phyloP scores from a whole-genome alignment of 2,888 invertebrate species.

The Thera obeliscata region DNA sequence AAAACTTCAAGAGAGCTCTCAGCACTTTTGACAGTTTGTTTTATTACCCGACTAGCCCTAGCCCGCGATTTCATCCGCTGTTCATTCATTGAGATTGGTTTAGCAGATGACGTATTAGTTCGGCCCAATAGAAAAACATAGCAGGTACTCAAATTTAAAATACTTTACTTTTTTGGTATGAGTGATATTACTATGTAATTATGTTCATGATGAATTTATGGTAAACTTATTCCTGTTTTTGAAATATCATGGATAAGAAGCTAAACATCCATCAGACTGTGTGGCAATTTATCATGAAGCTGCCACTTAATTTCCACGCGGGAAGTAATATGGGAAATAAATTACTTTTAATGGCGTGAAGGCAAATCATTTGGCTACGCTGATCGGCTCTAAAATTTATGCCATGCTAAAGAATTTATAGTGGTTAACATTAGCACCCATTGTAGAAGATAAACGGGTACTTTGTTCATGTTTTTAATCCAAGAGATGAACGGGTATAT shows the following conservation, averaged over 20 bases:
- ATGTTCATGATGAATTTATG: background rate
- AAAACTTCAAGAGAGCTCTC: conserved; percentile 28
- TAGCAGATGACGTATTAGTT: background rate
- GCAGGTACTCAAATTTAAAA: background rate
- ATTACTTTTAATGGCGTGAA: conserved; percentile 31
- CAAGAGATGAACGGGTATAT: too few relatives aligned
- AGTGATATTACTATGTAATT: too few relatives aligned
- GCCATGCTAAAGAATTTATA: conserved; percentile 17
- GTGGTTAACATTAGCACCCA: conserved; percentile 1
- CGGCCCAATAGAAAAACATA: background rate
- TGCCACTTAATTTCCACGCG: conserved; percentile 37
- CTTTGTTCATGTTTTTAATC: too few relatives aligned
- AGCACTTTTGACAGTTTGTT: conserved; percentile 4
- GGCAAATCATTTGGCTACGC: conserved; percentile 26
- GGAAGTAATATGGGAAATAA: conserved; percentile 34
- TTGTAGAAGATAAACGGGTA: conserved; percentile 8
- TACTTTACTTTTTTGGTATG: too few relatives aligned
- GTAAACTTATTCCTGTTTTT: conserved; percentile 8
- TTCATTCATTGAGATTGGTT: background rate
- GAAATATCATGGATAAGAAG: conserved; percentile 24
- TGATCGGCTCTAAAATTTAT: conserved; percentile 14
- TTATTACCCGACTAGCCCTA: background rate
- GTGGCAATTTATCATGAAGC: conserved; percentile 38
- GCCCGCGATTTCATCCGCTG: background rate
- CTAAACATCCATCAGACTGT: conserved; percentile 40